Evolutionary conservation across 1,140 invertebrate genomes (phyloP), one percentile per base, ranked within the genome.

Genomic region (Hesperophylax magnus): DNA sequence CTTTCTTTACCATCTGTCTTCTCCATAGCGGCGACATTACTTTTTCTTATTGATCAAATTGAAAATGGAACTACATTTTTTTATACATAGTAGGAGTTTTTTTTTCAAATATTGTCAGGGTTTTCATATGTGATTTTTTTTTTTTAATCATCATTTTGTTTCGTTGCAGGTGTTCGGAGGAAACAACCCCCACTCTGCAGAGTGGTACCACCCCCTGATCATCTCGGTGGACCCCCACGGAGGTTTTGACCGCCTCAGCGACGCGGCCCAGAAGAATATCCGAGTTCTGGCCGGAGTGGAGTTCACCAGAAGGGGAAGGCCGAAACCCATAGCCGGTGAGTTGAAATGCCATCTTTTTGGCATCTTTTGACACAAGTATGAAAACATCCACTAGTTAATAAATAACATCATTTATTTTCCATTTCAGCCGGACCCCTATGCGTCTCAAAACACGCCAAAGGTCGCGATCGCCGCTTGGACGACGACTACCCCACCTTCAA

Each of bases 131-230:
- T n/a, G n/a, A n/a, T n/a, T n/a, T n/a, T n/a, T n/a, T n/a, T n/a
- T n/a, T n/a, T n/a, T n/a, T n/a, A n/a, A n/a, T n/a, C n/a, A n/a
- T n/a, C n/a, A n/a, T n/a, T n/a, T n/a, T n/a, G n/a, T n/a, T 20
- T 56, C 9, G 11, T 60, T 53, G 15, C 56, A 90, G 84, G 93
- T 97, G 27, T 91, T 93, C 78, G 97, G 97, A 39, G 97, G 97
- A 1, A 97, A 97, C 85, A 96, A 98, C 90, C 96, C 96, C 4
- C 95, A 97, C 86, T 97, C 95, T 81, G 91, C 96, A 0, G 93
- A 95, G 65, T 92, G 93, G 85, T 98, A 98, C 89, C 97, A 99
- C 91, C 97, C 97, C 8, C 90, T 99, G 52, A 96, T 98, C 63
- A 95, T 99, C 78, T 97, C 97, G 3, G 94, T 96, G 85, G 96